Evolutionary conservation across 2,113 vertebrate species (phyloP).

Genomic region (Narcine bancroftii): DNA sequence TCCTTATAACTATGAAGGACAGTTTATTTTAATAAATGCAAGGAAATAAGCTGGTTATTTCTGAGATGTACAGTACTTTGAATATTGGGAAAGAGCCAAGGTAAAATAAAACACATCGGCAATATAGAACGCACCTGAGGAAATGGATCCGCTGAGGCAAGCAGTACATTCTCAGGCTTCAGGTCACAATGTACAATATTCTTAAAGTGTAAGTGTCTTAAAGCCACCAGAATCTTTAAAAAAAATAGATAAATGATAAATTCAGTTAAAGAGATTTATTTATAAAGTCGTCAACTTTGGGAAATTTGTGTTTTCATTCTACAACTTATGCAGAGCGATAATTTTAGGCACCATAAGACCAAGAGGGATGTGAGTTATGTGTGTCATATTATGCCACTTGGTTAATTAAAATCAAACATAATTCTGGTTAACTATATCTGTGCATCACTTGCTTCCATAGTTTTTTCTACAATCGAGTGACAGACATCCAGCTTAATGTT

Average conservation of each 20-base stretch:
- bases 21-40: neutral
- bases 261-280: neutral
- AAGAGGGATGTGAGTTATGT: neutral
- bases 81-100: neutral
- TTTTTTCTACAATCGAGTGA: neutral
- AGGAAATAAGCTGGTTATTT: neutral
- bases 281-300: neutral
- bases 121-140: slow-evolving; percentile 70
- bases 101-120: neutral
- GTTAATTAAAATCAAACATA: neutral
- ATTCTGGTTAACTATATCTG: neutral
- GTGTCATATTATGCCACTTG: neutral
- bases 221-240: slow-evolving; percentile 84
- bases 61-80: neutral
- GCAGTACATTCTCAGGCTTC: slow-evolving; percentile 94
- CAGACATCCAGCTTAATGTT: neutral
- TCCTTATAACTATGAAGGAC: neutral
- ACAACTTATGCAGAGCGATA: neutral
- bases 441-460: neutral
- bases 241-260: slow-evolving; percentile 38
- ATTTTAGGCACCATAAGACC: neutral
- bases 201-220: slow-evolving; percentile 96
- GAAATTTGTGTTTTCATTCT: neutral
- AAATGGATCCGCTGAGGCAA: slow-evolving; percentile 91
- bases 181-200: slow-evolving; percentile 98